A percentile compares a stretch with the other conserved stretches of the same genome.
Evolutionary conservation across 2,113 vertebrate genomes (phyloP).

Genomic region (Scopus umbretta): DNA sequence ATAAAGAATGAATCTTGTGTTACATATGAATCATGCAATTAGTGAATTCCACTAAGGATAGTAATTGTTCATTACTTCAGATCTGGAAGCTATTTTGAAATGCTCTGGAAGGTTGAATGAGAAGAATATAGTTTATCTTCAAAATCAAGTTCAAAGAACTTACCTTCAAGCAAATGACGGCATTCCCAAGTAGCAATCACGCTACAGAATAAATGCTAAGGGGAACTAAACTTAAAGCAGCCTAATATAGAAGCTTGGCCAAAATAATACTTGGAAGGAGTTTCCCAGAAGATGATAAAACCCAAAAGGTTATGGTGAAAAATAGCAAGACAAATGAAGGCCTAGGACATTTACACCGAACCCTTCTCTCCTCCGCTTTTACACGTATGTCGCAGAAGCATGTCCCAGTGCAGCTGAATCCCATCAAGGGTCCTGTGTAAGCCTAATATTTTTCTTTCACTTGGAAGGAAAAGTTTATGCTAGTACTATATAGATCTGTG

Average conservation of each 20-base stretch:
- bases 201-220: neutral
- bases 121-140: slow-evolving; percentile 34
- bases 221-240: neutral
- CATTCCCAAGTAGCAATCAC: neutral
- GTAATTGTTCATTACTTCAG: slow-evolving; percentile 39
- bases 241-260: neutral
- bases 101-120: neutral
- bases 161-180: slow-evolving; percentile 32
- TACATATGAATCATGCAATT: slow-evolving; percentile 31
- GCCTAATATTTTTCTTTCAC: neutral
- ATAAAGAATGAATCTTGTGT: neutral
- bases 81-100: slow-evolving; percentile 49
- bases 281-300: neutral
- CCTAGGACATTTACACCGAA: neutral
- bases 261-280: neutral
- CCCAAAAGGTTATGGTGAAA: neutral
- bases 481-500: neutral
- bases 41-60: slow-evolving; percentile 18
- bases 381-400: neutral
- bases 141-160: slow-evolving; percentile 36
- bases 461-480: neutral
- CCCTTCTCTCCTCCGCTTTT: neutral
- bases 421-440: neutral
- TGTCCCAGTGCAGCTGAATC: slow-evolving; percentile 5
- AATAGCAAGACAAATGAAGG: neutral